Base-by-base conservation (phyloP, 2,113 vertebrate genomes). In the Stigmatopora argus region DNA sequence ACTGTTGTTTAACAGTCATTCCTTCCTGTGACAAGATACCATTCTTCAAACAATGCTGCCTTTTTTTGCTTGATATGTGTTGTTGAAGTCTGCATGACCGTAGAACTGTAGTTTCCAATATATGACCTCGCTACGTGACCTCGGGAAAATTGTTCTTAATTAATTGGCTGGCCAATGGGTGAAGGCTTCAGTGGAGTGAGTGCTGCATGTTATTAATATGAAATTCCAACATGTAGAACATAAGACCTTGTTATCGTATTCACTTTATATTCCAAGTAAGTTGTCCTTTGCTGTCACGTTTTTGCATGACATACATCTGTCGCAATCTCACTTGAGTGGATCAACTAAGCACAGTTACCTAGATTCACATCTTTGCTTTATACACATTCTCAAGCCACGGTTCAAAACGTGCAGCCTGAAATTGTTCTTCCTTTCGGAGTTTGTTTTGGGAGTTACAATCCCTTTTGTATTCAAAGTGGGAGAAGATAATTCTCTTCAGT, bases 311-410 rank as follows among this genome's bases (percentile, higher is more conserved):
- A 78, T 86, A 70, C 71, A 92, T 86, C 87, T 81, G 89, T 83
- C 88, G 87, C 90, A 94, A 90, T 94, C 92, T 90, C 84, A 90
- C 81, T 90, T 89, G 86, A 91, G 90, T 92, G 90, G 90, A 93
- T 94, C 92, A 92, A 71, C 80, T 76, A 78, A 80, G 78, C 72
- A 62, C 75, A 89, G 81, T 87, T 83, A 86, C 80, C 65, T 52
- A 72, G 79, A 86, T 81, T 76, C 68, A 58, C 67, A 83, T 83
- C 79, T 86, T 15, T 34, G 63, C 67, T 71, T 78, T 67, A 19
- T 66, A 11, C 63, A 61, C 53, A 58, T 72, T 69, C 67, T 62
- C 3, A 64, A 26, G 44, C 35, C 17, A 51, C 11, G 55, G 75
- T 83, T 88, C 72, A 86, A 49, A 78, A 85, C 73, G 67, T 78